phyloP scores from a whole-genome alignment of 2,888 invertebrate species.

The Aphidoletes aphidimyza region DNA sequence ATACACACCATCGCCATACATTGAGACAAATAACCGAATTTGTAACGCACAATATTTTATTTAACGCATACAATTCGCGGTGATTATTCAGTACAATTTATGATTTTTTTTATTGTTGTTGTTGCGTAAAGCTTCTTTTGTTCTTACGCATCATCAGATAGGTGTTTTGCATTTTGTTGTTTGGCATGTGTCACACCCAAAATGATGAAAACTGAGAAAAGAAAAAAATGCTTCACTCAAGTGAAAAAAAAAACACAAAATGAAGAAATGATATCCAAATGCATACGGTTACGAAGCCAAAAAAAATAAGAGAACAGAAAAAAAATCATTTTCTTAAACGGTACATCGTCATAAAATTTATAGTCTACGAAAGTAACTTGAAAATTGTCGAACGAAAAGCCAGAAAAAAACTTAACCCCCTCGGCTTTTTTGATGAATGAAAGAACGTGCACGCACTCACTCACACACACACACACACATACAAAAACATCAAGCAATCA shows the following conservation, averaged over 20 bases:
- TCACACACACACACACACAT: background rate
- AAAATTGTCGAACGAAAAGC: background rate
- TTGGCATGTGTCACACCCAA: too few species aligned
- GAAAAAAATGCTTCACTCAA: too few species aligned
- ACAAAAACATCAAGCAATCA: constrained; percentile 39
- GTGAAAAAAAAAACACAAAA: too few species aligned
- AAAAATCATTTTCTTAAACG: background rate
- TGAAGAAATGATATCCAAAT: background rate
- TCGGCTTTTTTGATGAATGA: too few species aligned
- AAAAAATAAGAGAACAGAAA: too few species aligned
- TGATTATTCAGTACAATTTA: background rate
- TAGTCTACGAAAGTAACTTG: too few species aligned
- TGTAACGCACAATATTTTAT: too few species aligned
- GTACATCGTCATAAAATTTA: too few species aligned
- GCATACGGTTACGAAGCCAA: background rate
- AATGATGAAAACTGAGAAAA: too few species aligned
- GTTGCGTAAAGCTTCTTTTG: constrained; percentile 4
- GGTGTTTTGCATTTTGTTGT: background rate
- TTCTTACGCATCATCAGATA: background rate
- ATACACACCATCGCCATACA: too few species aligned
- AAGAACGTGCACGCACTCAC: too few species aligned
- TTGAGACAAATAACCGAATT: background rate
- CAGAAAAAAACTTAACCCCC: background rate
- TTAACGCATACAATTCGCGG: background rate
- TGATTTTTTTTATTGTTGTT: too few species aligned